Evolutionary conservation across 2,888 invertebrate genomes (phyloP).

Genomic region (Biston stratarius): DNA sequence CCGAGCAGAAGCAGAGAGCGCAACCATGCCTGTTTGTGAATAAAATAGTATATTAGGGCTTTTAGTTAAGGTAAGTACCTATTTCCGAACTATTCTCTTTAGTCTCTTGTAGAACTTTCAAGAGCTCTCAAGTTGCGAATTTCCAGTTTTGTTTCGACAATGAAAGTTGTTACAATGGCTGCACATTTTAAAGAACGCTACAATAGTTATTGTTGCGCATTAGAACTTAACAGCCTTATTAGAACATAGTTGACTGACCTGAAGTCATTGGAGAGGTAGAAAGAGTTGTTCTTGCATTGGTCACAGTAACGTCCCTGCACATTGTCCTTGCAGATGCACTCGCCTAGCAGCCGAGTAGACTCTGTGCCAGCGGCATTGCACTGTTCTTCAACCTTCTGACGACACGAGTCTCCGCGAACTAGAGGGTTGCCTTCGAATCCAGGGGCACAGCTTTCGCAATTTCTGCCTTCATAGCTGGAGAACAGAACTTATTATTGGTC

Average conservation of each 20-base stretch:
- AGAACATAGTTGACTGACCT: constrained; percentile 55
- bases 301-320: constrained; percentile 94
- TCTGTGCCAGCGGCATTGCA: constrained; percentile 93
- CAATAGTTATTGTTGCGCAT: too few species aligned
- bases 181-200: too few species aligned
- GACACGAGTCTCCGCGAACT: constrained; percentile 91
- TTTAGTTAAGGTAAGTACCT: not conserved
- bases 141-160: too few species aligned
- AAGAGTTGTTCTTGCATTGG: constrained; percentile 94
- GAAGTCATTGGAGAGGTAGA: constrained; percentile 90
- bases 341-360: constrained; percentile 63
- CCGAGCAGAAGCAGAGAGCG: constrained; percentile 98
- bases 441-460: constrained; percentile 92
- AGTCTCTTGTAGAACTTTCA: too few species aligned
- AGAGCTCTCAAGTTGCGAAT: too few species aligned
- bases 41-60: not conserved
- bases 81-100: too few species aligned
- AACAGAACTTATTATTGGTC: not conserved
- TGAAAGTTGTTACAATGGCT: too few species aligned
- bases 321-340: constrained; percentile 82
- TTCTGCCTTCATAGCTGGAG: constrained; percentile 87
- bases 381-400: constrained; percentile 70
- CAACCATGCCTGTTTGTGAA: constrained; percentile 90
- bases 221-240: too few species aligned
- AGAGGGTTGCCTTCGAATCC: constrained; percentile 94